Conservation (phyloP, 92 coral and sea anemone genomes). For the Epizoanthus rinbou region DNA sequence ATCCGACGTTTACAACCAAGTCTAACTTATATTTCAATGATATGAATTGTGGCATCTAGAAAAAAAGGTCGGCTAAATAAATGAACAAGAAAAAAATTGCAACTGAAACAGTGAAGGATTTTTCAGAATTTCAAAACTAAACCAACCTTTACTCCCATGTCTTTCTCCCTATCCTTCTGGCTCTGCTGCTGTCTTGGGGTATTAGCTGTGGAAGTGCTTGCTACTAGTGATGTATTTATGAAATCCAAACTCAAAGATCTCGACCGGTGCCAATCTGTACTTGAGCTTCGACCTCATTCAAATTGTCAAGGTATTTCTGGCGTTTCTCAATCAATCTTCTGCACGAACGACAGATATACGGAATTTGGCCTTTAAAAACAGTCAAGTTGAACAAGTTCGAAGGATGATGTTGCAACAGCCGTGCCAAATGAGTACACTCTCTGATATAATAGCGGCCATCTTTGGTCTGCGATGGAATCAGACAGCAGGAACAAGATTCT, state of each 20-base stretch:
- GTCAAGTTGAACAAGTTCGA: not conserved
- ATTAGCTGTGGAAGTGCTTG: not conserved
- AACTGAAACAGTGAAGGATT: not conserved
- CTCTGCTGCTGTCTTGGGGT: slow-evolving; percentile 6
- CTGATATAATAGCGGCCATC: slow-evolving; percentile 2
- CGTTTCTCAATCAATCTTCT: slow-evolving; percentile 18
- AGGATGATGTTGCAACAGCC: not conserved
- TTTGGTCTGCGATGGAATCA: slow-evolving; percentile 1
- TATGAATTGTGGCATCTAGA: slow-evolving; percentile 3
- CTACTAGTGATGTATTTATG: not conserved
- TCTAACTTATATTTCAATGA: not conserved
- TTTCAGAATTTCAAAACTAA: not conserved
- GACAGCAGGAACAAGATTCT: not conserved
- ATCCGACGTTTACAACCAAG: slow-evolving; percentile 1
- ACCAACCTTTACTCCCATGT: not conserved
- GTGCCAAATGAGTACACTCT: slow-evolving; percentile 1
- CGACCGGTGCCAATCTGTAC: slow-evolving; percentile 5
- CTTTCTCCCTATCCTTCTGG: slow-evolving; percentile 5
- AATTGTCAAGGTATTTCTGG: slow-evolving; percentile 13
- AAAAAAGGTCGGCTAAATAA: not conserved
- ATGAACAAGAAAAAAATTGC: not conserved
- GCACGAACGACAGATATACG: slow-evolving; percentile 30
- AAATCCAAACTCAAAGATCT: not conserved
- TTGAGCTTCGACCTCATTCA: not conserved
- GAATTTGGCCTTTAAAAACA: not conserved